phyloP scores from a whole-genome alignment of 2,888 invertebrate genomes.

The Apeira syringaria region DNA sequence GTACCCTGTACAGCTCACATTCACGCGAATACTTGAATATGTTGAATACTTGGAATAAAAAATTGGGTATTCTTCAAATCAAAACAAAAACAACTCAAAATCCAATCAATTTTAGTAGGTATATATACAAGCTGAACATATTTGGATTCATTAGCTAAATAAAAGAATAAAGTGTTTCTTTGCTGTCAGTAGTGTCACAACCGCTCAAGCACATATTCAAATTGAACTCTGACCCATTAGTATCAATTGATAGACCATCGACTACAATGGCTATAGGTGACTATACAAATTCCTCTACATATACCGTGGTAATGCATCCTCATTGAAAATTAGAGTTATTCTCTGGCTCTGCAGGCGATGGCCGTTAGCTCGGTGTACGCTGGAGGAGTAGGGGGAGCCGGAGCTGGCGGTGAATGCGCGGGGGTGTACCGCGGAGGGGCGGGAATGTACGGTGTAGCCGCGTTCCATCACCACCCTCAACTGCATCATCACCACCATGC shows the following conservation, averaged over 20 bases:
- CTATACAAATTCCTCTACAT: constrained; percentile 16
- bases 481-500: constrained; percentile 73
- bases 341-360: constrained; percentile 56
- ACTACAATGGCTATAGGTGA: constrained; percentile 9
- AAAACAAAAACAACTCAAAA: constrained; percentile 1
- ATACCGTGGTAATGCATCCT: constrained; percentile 27
- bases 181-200: too few relatives aligned
- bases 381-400: constrained; percentile 60
- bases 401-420: constrained; percentile 65
- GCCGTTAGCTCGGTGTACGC: constrained; percentile 74
- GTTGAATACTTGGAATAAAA: too few relatives aligned
- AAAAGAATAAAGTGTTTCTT: too few relatives aligned
- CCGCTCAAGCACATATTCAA: constrained; percentile 1
- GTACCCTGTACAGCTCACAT: too few relatives aligned
- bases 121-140: constrained; percentile 5
- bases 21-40: too few relatives aligned
- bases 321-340: constrained; percentile 29
- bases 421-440: constrained; percentile 73
- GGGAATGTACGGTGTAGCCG: constrained; percentile 72
- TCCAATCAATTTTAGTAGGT: too few relatives aligned
- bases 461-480: constrained; percentile 73
- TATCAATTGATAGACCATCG: constrained; percentile 10
- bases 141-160: constrained; percentile 14
- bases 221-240: constrained; percentile 11
- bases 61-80: too few relatives aligned